Evolutionary conservation across 2,797 vertebrate genomes (phyloP).

Genomic region (Taeniopygia guttata): DNA sequence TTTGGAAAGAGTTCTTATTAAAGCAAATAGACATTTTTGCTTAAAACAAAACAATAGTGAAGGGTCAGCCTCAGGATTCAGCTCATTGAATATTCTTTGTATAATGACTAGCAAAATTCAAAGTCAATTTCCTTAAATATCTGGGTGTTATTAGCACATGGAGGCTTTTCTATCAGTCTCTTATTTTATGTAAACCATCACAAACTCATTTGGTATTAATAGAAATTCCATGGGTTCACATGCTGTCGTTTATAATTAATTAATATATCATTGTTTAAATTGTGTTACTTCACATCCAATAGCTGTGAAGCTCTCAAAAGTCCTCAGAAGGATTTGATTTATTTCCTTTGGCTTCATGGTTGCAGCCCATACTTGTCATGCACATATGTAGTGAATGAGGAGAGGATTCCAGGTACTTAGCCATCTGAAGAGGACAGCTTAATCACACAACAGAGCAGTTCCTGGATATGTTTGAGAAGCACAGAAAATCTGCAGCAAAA

Average conservation of each 20-base stretch:
- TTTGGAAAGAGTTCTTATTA: not conserved
- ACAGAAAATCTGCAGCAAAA: not conserved
- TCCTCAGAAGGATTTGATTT: not conserved
- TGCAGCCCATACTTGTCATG: not conserved
- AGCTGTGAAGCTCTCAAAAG: not conserved
- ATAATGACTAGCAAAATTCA: not conserved
- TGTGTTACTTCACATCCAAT: not conserved
- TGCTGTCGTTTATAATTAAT: slow-evolving; percentile 3
- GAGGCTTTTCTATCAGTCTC: not conserved
- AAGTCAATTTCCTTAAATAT: not conserved
- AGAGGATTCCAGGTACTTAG: slow-evolving; percentile 14
- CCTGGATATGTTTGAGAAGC: not conserved
- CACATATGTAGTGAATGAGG: not conserved
- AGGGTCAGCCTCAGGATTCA: not conserved
- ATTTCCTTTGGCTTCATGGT: not conserved
- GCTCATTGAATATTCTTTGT: not conserved
- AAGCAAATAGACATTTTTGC: not conserved
- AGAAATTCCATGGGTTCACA: not conserved
- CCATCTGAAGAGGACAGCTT: not conserved
- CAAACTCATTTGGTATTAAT: not conserved
- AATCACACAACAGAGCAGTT: not conserved
- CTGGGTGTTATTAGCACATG: not conserved
- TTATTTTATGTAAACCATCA: not conserved
- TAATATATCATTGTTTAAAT: not conserved
- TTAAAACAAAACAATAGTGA: not conserved